Evolutionary conservation across 1,140 invertebrate genomes (phyloP), one percentile per base, ranked within the genome.

Genomic region (Drosophila murphyi): DNA sequence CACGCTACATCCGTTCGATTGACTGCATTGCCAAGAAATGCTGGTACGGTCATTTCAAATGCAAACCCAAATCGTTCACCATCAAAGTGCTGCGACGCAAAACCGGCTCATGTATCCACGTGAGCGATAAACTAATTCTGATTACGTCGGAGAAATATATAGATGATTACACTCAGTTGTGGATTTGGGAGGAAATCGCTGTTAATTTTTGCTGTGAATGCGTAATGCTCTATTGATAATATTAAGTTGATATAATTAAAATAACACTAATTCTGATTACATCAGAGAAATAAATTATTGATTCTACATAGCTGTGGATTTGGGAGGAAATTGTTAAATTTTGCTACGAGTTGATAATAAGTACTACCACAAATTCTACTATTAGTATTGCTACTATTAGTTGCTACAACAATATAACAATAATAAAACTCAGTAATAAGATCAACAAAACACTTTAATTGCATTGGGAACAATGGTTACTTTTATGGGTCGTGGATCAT

Each of bases 401-500:
- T 34, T 52, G 32, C 10, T 56, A 28, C 45, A 34, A 59, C 20
- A 20, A 20, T 20, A 20, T 7, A n/a, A 6, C n/a, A 34, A 52
- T 34, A 43, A 20, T 20, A 43, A 43, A 43, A 41, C 37, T n/a
- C 39, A 43, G 39, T 43, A 43, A 61, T 59, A 56, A 48, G 32
- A 50, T 81, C 56, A 92, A 82, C 73, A 80, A 93, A 95, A 96
- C 62, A 96, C 93, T 91, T 94, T 94, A 76, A 96, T 92, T 76
- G 94, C 93, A 76, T 95, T 95, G 20, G 96, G 96, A 68, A 97
- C 82, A 78, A 97, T 92, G 72, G 95, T 96, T 54, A 97, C 93
- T 93, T 95, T 95, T 37, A 97, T 93, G 10, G 96, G 95, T 83
- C 96, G 96, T 7, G 97, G 93, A 91, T 97, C 96, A 93, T 96